A percentile compares a stretch with the other conserved stretches of the same genome.
Evolutionary conservation across 2,113 vertebrate species (phyloP).

Genomic region (Psittacula cyanocephala): DNA sequence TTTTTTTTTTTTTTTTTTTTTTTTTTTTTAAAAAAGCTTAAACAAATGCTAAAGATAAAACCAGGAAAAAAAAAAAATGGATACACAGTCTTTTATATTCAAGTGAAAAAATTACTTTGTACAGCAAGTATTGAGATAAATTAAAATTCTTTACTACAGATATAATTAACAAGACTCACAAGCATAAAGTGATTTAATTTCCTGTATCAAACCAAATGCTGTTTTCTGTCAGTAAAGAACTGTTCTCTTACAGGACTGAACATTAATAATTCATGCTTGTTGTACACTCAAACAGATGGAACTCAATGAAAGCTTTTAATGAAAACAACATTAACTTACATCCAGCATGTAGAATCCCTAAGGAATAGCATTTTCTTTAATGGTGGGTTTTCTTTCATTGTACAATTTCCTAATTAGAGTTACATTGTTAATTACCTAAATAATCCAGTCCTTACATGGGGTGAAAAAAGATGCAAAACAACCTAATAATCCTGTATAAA

Average conservation of each 20-base stretch:
- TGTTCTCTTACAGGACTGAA: background rate
- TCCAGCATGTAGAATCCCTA: background rate
- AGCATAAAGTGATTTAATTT: constrained; percentile 21
- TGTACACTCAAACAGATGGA: background rate
- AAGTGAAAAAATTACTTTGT: constrained; percentile 7
- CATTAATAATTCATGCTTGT: background rate
- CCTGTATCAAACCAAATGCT: background rate
- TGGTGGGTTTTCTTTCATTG: background rate
- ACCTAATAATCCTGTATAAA: background rate
- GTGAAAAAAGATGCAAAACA: background rate
- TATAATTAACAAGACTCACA: constrained; percentile 35
- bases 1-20: background rate
- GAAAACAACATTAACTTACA: background rate
- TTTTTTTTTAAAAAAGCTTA: background rate
- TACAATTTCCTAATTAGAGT: background rate
- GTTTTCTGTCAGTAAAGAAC: background rate
- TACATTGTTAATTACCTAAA: background rate
- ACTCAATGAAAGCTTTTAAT: background rate
- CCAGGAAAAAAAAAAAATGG: background rate
- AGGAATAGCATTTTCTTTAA: background rate
- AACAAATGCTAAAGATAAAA: background rate
- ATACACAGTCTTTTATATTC: background rate
- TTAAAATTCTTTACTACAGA: constrained; percentile 7
- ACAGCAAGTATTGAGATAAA: background rate
- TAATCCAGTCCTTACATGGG: background rate